Evolutionary conservation across 2,113 vertebrate species (phyloP).

Genomic region (Psittacara wagleri): DNA sequence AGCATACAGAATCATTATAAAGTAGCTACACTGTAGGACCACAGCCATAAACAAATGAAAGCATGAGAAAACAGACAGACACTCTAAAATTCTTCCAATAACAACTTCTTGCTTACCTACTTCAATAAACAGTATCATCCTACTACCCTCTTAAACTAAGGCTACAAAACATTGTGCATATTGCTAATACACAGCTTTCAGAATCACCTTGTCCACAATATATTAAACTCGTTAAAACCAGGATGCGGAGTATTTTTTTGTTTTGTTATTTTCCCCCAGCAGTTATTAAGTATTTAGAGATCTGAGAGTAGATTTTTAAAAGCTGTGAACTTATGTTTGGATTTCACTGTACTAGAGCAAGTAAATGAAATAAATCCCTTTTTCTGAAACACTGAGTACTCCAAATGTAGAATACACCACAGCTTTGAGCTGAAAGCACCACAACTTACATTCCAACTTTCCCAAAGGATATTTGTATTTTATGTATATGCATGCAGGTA

Average conservation of each 20-base stretch:
- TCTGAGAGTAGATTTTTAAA: neutral
- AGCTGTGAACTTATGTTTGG: neutral
- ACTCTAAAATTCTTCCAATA: neutral
- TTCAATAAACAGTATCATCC: neutral
- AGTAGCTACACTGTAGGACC: neutral
- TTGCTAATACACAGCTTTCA: neutral
- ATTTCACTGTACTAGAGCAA: neutral
- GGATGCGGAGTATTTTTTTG: neutral
- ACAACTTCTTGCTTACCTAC: neutral
- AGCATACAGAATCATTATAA: neutral
- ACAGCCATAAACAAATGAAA: neutral
- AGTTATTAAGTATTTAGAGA: neutral
- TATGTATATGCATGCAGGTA: neutral
- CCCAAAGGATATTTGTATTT: neutral
- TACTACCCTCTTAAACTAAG: neutral
- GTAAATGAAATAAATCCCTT: neutral
- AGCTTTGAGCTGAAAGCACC: neutral
- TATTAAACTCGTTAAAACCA: neutral
- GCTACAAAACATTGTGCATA: fast-evolving
- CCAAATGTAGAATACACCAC: neutral
- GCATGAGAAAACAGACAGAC: neutral
- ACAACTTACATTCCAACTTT: neutral
- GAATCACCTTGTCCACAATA: neutral
- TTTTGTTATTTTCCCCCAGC: neutral
- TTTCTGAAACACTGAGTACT: neutral